These are phyloP conservation scores for Anableps anableps DNA, from an alignment of 2,797 vertebrate genomes.

Conservation along the genomic window DNA sequence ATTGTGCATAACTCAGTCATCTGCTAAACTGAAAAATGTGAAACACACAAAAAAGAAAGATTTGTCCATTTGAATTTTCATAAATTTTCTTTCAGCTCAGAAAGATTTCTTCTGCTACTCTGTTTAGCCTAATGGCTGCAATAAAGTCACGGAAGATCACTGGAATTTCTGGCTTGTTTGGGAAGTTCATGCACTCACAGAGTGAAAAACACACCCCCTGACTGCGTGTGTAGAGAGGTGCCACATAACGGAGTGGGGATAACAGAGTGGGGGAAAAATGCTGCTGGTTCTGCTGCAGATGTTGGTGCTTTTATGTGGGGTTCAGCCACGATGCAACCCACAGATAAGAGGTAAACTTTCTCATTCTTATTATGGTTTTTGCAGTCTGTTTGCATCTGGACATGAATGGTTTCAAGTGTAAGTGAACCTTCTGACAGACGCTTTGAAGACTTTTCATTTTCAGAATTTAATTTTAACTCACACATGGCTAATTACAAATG, in stretches of 20 bases:
- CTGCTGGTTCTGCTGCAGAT: conserved; percentile 71
- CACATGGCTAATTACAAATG: not conserved
- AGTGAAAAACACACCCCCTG: conserved; percentile 25
- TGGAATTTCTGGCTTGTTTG: conserved; percentile 43
- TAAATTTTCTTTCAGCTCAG: conserved; percentile 11
- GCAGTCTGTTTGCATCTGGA: not conserved
- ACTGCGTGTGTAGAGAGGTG: conserved; percentile 51
- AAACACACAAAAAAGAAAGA: not conserved
- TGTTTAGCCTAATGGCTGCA: conserved; percentile 72
- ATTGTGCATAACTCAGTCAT: not conserved
- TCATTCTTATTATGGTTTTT: not conserved
- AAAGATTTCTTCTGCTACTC: conserved; percentile 63
- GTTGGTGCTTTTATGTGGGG: conserved; percentile 48
- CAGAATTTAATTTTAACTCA: not conserved
- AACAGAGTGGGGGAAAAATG: conserved; percentile 40
- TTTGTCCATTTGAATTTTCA: not conserved
- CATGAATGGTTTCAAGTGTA: not conserved
- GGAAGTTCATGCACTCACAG: conserved; percentile 3
- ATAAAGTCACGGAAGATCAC: conserved; percentile 46
- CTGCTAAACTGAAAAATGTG: not conserved
- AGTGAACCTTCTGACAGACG: not conserved
- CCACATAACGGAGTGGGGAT: conserved; percentile 65
- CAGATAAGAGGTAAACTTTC: conserved; percentile 81
- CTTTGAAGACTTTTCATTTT: not conserved
- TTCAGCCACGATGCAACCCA: conserved; percentile 76